Conservation (phyloP, 2,888 invertebrate species). For the Unio delphinus region DNA sequence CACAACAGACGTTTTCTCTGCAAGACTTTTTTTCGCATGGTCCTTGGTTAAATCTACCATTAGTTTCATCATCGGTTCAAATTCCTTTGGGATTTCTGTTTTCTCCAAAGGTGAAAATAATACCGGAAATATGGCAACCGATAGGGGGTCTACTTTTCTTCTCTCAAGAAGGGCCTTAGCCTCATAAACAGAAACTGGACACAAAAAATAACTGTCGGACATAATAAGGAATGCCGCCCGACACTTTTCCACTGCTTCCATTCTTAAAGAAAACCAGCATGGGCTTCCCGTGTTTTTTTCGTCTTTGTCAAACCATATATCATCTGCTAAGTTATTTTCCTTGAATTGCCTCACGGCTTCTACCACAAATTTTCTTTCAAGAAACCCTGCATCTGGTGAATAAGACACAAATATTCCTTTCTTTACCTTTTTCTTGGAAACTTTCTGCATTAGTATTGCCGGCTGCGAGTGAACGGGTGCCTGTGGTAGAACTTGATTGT, state of each 20-base stretch:
- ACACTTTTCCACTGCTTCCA: slow-evolving; percentile 69
- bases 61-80: slow-evolving; percentile 40
- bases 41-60: slow-evolving; percentile 57
- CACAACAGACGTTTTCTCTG: slow-evolving; percentile 67
- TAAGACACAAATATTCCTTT: slow-evolving; percentile 68
- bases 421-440: slow-evolving; percentile 54
- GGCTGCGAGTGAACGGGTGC: not conserved
- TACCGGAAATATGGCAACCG: slow-evolving; percentile 62
- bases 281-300: slow-evolving; percentile 67
- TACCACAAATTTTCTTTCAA: slow-evolving; percentile 66
- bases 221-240: slow-evolving; percentile 64
- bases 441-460: slow-evolving; percentile 15
- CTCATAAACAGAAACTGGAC: slow-evolving; percentile 68
- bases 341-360: slow-evolving; percentile 67
- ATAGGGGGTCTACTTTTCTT: slow-evolving; percentile 42
- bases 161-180: slow-evolving; percentile 65
- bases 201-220: slow-evolving; percentile 66
- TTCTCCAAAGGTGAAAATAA: slow-evolving; percentile 53
- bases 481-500: slow-evolving; percentile 1
- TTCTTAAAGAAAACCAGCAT: slow-evolving; percentile 68
- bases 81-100: slow-evolving; percentile 58
- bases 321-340: slow-evolving; percentile 68
- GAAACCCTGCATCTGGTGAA: slow-evolving; percentile 68
- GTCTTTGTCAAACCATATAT: slow-evolving; percentile 70
- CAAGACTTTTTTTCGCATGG: slow-evolving; percentile 55